Evolutionary conservation across 2,113 vertebrate genomes (phyloP).

Genomic region (Brienomyrus brachyistius): DNA sequence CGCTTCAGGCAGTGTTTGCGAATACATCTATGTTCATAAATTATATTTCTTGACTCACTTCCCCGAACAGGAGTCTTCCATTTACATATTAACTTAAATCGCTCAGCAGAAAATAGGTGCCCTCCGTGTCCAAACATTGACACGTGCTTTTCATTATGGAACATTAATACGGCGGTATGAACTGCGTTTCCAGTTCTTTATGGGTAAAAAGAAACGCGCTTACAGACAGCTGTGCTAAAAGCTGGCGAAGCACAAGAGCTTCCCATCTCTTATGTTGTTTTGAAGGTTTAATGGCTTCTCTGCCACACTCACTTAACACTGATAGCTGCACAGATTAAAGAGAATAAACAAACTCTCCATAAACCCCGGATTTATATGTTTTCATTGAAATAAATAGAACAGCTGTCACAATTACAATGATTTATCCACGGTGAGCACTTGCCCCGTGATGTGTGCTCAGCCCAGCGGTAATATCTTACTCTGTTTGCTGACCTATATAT

Average conservation of each 20-base stretch:
- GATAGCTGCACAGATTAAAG: constrained; percentile 29
- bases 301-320: constrained; percentile 27
- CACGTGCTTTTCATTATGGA: constrained; percentile 17
- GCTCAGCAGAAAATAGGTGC: neutral
- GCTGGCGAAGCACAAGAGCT: constrained; percentile 4
- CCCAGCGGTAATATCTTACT: constrained; percentile 20
- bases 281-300: constrained; percentile 19
- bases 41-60: neutral
- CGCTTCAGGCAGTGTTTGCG: constrained; percentile 14
- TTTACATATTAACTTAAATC: constrained; percentile 8
- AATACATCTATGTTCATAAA: neutral
- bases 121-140: constrained; percentile 17
- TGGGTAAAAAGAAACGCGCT: constrained; percentile 5
- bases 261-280: constrained; percentile 16
- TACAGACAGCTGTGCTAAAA: constrained; percentile 13
- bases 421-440: constrained; percentile 23
- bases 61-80: constrained; percentile 7
- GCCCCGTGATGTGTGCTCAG: constrained; percentile 8
- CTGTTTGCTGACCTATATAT: constrained; percentile 15
- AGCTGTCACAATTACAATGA: constrained; percentile 30
- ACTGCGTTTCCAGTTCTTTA: constrained; percentile 11
- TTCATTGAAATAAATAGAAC: constrained; percentile 27
- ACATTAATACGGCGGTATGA: constrained; percentile 19
- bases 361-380: constrained; percentile 26
- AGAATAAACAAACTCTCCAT: constrained; percentile 15